Conservation (phyloP, 1,140 invertebrate species). For the Drosophila kikkawai region DNA sequence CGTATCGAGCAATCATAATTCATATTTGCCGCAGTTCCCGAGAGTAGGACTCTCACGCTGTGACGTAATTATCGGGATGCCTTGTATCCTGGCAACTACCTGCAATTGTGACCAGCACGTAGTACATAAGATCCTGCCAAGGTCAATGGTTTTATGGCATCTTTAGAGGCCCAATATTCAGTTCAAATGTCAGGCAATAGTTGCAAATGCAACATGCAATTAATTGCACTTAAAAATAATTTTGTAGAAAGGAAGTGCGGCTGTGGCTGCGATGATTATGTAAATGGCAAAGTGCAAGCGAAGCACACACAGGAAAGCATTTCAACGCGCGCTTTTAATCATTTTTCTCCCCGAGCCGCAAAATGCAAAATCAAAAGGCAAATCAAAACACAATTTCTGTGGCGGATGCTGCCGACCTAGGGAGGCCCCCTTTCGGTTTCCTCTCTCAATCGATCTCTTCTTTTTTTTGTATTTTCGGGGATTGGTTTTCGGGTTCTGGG, state of each 20-base stretch:
- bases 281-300: constrained; percentile 50
- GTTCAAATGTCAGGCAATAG: constrained; percentile 48
- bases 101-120: constrained; percentile 74
- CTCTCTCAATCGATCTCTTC: not conserved
- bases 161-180: constrained; percentile 1
- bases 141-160: constrained; percentile 57
- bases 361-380: constrained; percentile 68
- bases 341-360: constrained; percentile 53
- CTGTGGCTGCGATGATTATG: constrained; percentile 46
- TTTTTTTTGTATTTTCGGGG: constrained; percentile 24
- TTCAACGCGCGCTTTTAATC: constrained; percentile 80
- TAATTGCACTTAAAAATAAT: constrained; percentile 68
- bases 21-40: constrained; percentile 64
- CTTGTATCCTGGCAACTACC: constrained; percentile 47
- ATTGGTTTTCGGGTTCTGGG: constrained; percentile 57
- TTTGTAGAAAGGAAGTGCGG: constrained; percentile 24
- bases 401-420: constrained; percentile 22
- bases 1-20: constrained; percentile 76
- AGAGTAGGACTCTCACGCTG: constrained; percentile 49
- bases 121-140: constrained; percentile 37
- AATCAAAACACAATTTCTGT: constrained; percentile 64
- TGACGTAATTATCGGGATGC: constrained; percentile 60
- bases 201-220: constrained; percentile 51
- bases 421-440: constrained; percentile 9
- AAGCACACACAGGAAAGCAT: constrained; percentile 63